Percentiles rank a stretch among this genome's conserved stretches.
phyloP scores from a whole-genome alignment of 1,140 invertebrate genomes.

The Atta cephalotes region DNA sequence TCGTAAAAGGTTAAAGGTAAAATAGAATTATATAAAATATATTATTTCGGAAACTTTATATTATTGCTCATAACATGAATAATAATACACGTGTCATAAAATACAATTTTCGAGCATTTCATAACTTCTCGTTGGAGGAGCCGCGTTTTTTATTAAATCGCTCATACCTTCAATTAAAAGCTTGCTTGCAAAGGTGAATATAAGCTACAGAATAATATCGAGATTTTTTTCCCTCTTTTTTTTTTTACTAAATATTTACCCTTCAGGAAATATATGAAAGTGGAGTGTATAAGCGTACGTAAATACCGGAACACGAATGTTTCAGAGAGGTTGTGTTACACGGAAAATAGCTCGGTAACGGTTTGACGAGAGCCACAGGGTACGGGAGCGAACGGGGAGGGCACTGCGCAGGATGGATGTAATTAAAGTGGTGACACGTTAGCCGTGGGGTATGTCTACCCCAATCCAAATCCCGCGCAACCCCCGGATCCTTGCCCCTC shows the following conservation, averaged over 20 bases:
- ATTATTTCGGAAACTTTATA: neutral
- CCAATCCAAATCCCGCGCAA: constrained; percentile 79
- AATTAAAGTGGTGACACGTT: constrained; percentile 84
- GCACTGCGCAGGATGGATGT: constrained; percentile 81
- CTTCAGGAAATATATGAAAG: constrained; percentile 59
- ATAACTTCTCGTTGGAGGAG: constrained; percentile 13
- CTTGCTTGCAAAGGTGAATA: constrained; percentile 41
- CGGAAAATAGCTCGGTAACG: constrained; percentile 77
- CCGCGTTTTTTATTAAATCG: neutral
- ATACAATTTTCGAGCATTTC: neutral
- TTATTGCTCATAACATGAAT: neutral
- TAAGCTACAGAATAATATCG: constrained; percentile 42
- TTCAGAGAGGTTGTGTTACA: constrained; percentile 74
- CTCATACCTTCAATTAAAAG: constrained; percentile 48
- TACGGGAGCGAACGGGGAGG: constrained; percentile 69
- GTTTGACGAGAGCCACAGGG: constrained; percentile 78
- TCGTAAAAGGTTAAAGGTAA: neutral
- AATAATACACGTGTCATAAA: neutral
- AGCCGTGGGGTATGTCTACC: constrained; percentile 81
- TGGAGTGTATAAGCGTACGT: constrained; percentile 55
- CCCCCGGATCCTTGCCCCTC: constrained; percentile 78
- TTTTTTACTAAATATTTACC: constrained; percentile 55
- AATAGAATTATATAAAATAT: neutral
- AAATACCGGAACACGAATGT: constrained; percentile 72
- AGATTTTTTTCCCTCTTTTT: constrained; percentile 5